A percentile compares a stretch with the other conserved stretches of the same genome.
phyloP scores from a whole-genome alignment of 2,888 invertebrate genomes.

The Cheilosia vulpina region DNA sequence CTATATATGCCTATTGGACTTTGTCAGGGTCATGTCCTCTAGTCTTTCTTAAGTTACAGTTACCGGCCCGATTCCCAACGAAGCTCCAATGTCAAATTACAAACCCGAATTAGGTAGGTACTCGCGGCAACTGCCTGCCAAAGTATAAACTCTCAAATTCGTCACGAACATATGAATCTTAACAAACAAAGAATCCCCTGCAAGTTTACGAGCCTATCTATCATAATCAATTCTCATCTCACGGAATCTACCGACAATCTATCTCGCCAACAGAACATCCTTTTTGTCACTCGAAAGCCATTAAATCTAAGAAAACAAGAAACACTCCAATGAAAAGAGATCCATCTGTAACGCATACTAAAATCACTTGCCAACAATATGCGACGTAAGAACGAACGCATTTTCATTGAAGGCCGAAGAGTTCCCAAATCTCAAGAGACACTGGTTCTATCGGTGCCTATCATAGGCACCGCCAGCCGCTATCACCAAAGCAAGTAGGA shows the following conservation, averaged over 20 bases:
- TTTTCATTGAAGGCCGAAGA: slow-evolving; percentile 47
- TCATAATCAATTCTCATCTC: slow-evolving; percentile 39
- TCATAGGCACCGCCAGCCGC: slow-evolving; percentile 16
- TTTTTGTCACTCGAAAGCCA: slow-evolving; percentile 69
- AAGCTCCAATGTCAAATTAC: too few relatives aligned
- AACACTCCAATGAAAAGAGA: slow-evolving; percentile 46
- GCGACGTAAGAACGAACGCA: not conserved
- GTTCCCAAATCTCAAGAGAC: slow-evolving; percentile 58
- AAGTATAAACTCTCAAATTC: slow-evolving; percentile 22
- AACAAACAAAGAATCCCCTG: slow-evolving; percentile 36
- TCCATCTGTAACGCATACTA: slow-evolving; percentile 21
- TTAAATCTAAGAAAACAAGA: slow-evolving; percentile 42
- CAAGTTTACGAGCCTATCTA: slow-evolving; percentile 39
- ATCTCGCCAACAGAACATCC: slow-evolving; percentile 53
- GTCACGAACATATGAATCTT: not conserved
- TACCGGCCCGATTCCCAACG: too few relatives aligned
- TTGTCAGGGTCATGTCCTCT: too few relatives aligned
- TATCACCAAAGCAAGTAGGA: slow-evolving; percentile 39
- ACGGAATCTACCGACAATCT: slow-evolving; percentile 23
- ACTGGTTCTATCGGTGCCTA: slow-evolving; percentile 2
- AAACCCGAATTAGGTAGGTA: not conserved
- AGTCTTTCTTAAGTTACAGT: too few relatives aligned
- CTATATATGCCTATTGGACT: too few relatives aligned
- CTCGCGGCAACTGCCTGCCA: too few relatives aligned
- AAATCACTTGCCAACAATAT: slow-evolving; percentile 41